Evolutionary conservation across 2,888 invertebrate genomes (phyloP).

Genomic region (Thereva nobilitata): DNA sequence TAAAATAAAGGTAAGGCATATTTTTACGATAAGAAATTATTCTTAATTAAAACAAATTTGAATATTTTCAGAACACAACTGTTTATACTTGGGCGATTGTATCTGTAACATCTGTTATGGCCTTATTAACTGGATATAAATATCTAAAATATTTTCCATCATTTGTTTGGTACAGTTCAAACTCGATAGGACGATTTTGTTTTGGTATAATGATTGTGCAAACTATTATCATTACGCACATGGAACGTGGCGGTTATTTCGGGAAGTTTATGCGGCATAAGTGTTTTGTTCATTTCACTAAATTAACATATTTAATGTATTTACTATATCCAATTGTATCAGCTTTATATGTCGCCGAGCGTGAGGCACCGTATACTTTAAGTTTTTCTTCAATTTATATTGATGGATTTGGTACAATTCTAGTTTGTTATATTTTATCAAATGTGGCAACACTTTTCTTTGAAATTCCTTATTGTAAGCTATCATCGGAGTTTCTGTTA

Average conservation of each 20-base stretch:
- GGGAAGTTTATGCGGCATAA: no score
- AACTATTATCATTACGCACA: no score
- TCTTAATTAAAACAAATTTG: neutral
- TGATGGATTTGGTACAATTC: constrained; percentile 4
- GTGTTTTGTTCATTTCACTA: constrained; percentile 7
- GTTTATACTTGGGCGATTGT: neutral
- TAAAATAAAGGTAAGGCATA: neutral
- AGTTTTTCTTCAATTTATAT: neutral
- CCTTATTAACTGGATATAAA: neutral
- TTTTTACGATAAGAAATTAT: neutral
- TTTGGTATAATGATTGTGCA: no score
- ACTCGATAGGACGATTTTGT: no score
- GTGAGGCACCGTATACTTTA: neutral
- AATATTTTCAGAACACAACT: neutral
- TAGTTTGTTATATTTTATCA: constrained; percentile 10
- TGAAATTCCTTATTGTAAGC: constrained; percentile 11
- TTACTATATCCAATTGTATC: constrained; percentile 4
- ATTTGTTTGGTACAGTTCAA: neutral
- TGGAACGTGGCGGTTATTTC: no score
- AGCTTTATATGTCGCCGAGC: neutral
- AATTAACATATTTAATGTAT: constrained; percentile 16
- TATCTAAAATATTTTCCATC: neutral
- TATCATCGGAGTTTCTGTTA: constrained; percentile 6
- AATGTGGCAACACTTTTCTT: constrained; percentile 4
- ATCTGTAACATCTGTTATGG: neutral